Percentiles rank a stretch among this genome's conserved stretches.
These are phyloP conservation scores for Acanthurus tractus DNA, from an alignment of 2,797 vertebrate species.

Conservation along the genomic window DNA sequence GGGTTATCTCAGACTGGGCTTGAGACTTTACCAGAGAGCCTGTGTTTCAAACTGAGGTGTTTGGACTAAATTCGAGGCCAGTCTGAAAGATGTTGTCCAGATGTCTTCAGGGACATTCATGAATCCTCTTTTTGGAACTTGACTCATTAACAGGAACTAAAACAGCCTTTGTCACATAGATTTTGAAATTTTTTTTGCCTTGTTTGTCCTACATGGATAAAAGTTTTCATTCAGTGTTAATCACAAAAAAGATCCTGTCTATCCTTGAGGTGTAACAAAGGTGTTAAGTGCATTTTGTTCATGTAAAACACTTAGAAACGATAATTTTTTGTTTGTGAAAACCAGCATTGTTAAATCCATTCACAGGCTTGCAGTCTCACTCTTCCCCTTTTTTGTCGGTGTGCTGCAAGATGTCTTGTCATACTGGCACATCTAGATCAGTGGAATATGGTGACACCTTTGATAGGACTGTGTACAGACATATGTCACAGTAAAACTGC, in stretches of 20 bases:
- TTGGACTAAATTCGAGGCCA: not conserved
- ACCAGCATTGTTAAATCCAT: not conserved
- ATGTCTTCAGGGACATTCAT: not conserved
- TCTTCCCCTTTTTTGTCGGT: not conserved
- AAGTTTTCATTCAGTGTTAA: not conserved
- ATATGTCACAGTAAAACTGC: not conserved
- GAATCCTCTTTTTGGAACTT: conserved; percentile 5
- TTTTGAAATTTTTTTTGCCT: not conserved
- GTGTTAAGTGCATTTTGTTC: not conserved
- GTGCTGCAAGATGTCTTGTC: not conserved
- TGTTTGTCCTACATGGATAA: not conserved
- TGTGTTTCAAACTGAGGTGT: not conserved
- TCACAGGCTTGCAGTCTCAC: not conserved
- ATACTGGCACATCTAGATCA: not conserved
- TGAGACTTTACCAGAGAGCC: not conserved
- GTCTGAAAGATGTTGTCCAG: not conserved
- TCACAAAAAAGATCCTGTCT: not conserved
- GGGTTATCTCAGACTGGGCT: not conserved
- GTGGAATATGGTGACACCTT: not conserved
- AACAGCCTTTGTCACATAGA: not conserved
- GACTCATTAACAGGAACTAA: not conserved
- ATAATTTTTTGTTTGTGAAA: not conserved
- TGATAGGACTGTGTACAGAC: not conserved
- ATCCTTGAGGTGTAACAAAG: not conserved
- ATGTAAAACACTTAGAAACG: conserved; percentile 16